Base-by-base conservation (phyloP, 35 echinoderm and acorn worm species). In the Patiria miniata region DNA sequence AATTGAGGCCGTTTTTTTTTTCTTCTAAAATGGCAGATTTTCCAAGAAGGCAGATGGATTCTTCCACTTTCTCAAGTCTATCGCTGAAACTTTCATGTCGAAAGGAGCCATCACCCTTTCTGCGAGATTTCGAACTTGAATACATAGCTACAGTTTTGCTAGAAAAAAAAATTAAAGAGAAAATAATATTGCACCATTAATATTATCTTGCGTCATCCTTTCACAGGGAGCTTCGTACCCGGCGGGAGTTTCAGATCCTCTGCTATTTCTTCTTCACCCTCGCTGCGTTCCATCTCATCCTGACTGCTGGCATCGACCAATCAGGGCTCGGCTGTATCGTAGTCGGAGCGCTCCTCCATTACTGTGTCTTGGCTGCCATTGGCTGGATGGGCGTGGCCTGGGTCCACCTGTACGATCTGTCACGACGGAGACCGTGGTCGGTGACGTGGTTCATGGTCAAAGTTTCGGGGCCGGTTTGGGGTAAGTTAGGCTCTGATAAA, bases 341-440 rank as follows among this genome's bases (percentile, higher is more conserved):
- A 18, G 65, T 73, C 29, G 65, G 65, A 23, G 7, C 29, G 0
- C 65, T 73, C 29, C 65, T 73, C 2, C 65, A 73, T 73, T 73
- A 73, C 65, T 73, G 65, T 30, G 19, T 73, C 2, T 23, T 73
- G 15, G 65, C 26, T 2, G 65, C 65, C 7, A 1, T 73, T 14
- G 26, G 29, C 23, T 73, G 65, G 65, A 73, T 73, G 65, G 65
- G 65, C 0, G 29, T 73, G 0, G 65, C 65, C 14, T 73, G 65
- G 65, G 65, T 73, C 16, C 65, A 73, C 34, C 65, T 73, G 0
- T 73, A 73, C 2, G 65, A 73, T 73, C 65, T 73, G 21, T 73
- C 65, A 2, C 21, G 65, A 15, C 23, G 65, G 65, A 73, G 29
- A 23, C 65, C 65, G 0, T 73, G 65, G 65, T 10, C 15, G 7